A percentile compares a stretch with the other conserved stretches of the same genome.
phyloP scores from a whole-genome alignment of 2,113 vertebrate genomes.

The Rhizomys pruinosus region DNA sequence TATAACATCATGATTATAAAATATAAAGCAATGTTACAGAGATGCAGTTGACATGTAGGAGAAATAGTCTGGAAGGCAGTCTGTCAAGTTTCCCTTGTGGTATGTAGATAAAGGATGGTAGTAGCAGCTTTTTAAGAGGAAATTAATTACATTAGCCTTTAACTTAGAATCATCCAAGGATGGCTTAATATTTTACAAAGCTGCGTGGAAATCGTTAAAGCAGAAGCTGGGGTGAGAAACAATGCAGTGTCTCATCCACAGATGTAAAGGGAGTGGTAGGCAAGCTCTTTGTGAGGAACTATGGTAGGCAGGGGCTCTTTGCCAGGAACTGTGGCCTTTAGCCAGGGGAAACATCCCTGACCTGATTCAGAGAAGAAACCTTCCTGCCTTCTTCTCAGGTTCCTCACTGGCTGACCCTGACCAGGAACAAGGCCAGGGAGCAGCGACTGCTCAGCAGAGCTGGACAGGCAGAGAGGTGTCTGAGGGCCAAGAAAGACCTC shows the following conservation, averaged over 20 bases:
- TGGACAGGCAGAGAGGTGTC: background rate
- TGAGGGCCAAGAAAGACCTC: background rate
- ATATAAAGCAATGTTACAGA: background rate
- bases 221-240: background rate
- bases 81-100: background rate
- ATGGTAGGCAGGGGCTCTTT: background rate
- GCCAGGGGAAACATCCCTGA: background rate
- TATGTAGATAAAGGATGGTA: background rate
- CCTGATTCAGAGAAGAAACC: background rate
- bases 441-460: background rate
- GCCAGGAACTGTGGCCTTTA: background rate
- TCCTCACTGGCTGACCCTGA: background rate
- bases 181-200: background rate
- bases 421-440: background rate
- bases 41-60: background rate
- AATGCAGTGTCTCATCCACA: too few species aligned
- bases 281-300: background rate
- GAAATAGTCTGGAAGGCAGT: background rate
- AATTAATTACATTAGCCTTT: background rate
- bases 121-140: background rate
- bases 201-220: background rate
- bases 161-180: slow-evolving; percentile 22
- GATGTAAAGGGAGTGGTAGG: background rate
- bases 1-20: background rate
- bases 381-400: background rate